Conservation (phyloP, 2,888 invertebrate species). For the Cremastinae sp. region DNA sequence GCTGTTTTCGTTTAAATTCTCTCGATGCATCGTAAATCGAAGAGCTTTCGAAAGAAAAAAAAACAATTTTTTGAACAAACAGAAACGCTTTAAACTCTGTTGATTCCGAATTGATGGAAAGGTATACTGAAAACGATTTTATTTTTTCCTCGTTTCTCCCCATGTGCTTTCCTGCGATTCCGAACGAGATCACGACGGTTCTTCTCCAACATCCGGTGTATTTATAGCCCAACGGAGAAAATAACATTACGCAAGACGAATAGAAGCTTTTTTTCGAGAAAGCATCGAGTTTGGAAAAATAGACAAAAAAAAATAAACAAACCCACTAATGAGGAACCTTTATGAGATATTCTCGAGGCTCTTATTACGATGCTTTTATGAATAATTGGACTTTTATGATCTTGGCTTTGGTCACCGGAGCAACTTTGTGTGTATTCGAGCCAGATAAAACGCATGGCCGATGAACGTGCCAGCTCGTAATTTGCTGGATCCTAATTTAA, state of each 20-base stretch:
- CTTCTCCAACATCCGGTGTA: conserved; percentile 60
- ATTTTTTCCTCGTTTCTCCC: neutral
- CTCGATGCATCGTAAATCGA: neutral
- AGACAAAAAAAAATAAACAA: neutral
- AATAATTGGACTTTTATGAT: no score
- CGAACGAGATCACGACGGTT: conserved; percentile 21
- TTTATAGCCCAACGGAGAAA: conserved; percentile 58
- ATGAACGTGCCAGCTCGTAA: no score
- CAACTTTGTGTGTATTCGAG: no score
- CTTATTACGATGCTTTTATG: no score
- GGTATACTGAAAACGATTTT: conserved; percentile 40
- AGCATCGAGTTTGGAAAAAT: neutral
- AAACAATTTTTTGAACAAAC: neutral
- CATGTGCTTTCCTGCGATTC: conserved; percentile 1
- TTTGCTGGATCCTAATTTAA: no score
- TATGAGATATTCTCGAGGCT: no score
- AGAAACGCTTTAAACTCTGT: no score
- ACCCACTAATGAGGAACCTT: no score
- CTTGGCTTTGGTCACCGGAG: no score
- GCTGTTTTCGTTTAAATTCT: no score
- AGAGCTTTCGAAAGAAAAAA: neutral
- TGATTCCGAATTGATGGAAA: conserved; percentile 34
- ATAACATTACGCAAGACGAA: conserved; percentile 35
- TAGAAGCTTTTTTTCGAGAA: conserved; percentile 18
- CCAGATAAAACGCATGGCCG: no score